These are phyloP conservation scores for Euzophera pinguis DNA, from an alignment of 2,888 invertebrate genomes.

Conservation along the genomic window DNA sequence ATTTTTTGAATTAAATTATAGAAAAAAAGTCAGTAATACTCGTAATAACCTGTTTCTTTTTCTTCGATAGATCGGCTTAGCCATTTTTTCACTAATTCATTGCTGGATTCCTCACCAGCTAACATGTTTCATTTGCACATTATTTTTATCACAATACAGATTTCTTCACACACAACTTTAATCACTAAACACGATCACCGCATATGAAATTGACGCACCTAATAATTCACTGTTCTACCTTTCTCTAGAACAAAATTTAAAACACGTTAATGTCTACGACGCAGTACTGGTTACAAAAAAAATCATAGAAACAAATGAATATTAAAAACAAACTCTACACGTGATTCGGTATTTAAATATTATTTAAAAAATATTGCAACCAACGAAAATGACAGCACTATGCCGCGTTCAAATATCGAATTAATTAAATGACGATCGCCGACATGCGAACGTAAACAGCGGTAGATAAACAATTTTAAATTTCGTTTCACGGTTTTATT, in stretches of 20 bases:
- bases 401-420: constrained; percentile 67
- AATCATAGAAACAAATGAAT: not conserved
- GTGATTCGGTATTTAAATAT: constrained; percentile 25
- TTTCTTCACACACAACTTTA: constrained; percentile 21
- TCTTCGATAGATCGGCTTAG: constrained; percentile 62
- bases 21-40: no score
- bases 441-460: constrained; percentile 66
- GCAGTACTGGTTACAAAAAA: not conserved
- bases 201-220: constrained; percentile 6
- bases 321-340: constrained; percentile 26
- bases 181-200: constrained; percentile 12
- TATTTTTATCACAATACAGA: constrained; percentile 34
- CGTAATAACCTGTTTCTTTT: constrained; percentile 41
- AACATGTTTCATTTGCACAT: constrained; percentile 66
- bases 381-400: constrained; percentile 49
- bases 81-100: constrained; percentile 71
- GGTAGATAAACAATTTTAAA: constrained; percentile 48
- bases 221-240: constrained; percentile 1
- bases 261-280: constrained; percentile 10
- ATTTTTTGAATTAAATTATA: no score
- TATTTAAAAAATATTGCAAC: constrained; percentile 25
- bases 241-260: constrained; percentile 11
- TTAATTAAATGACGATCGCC: constrained; percentile 69
- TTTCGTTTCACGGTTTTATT: constrained; percentile 28
- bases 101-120: constrained; percentile 72